A percentile compares a stretch with the other conserved stretches of the same genome.
phyloP scores from a whole-genome alignment of 1,140 invertebrate species.

The Aleiodes sp. region DNA sequence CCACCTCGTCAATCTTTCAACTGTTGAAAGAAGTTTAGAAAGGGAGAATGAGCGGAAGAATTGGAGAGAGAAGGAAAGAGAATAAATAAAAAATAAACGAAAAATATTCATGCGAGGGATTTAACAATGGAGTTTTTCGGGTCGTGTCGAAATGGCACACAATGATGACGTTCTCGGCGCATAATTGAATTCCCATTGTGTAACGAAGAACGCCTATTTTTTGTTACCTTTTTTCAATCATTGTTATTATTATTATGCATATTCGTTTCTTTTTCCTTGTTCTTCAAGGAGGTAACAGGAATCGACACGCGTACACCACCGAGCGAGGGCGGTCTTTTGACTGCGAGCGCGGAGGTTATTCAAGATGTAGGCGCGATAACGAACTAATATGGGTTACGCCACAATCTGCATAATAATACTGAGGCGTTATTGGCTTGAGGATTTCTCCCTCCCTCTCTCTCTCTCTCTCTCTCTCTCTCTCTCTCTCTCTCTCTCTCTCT shows the following conservation, averaged over 20 bases:
- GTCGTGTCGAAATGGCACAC: slow-evolving; percentile 3
- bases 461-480: no score
- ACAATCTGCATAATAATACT: slow-evolving; percentile 66
- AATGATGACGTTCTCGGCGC: slow-evolving; percentile 2
- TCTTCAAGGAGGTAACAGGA: neutral
- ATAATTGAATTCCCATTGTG: slow-evolving; percentile 9
- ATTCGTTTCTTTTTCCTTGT: neutral
- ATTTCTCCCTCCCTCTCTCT: slow-evolving; percentile 63
- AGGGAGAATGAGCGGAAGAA: no score
- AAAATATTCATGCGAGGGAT: neutral
- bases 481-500: no score
- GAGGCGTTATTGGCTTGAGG: slow-evolving; percentile 57
- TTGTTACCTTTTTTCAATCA: neutral
- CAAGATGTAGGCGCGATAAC: slow-evolving; percentile 63
- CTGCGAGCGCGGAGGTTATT: slow-evolving; percentile 43
- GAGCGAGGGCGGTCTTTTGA: slow-evolving; percentile 1
- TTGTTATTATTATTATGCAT: neutral
- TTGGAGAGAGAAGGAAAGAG: no score
- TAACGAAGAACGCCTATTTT: neutral
- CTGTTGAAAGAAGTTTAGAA: no score
- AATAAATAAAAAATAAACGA: neutral
- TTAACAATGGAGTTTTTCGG: neutral
- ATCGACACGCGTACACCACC: neutral
- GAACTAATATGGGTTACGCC: slow-evolving; percentile 64
- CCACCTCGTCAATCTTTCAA: no score